Evolutionary conservation across 2,888 invertebrate genomes (phyloP), one percentile per base, ranked within the genome.

Genomic region (Apeira syringaria): DNA sequence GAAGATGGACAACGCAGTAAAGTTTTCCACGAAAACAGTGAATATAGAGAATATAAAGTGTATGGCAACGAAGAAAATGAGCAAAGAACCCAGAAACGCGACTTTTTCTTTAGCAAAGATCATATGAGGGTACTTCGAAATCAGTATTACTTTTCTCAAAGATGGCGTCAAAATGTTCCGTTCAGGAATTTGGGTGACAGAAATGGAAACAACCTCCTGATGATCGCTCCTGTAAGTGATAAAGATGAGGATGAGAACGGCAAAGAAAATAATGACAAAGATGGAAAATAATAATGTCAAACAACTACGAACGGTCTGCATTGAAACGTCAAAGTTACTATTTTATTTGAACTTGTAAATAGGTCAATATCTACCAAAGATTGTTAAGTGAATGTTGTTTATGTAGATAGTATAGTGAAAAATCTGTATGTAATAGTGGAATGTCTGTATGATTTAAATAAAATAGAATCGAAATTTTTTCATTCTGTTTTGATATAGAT

Each of bases 151-250:
- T 79, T 83, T n/a, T 68, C 80, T 0, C 68, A 79, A 4, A 74
- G 78, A 50, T 87, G 87, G 79, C 72, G 88, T 1, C 81, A 85
- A 29, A 80, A 91, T 32, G 86, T 92, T 10, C 88, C 89, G 1
- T 80, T 88, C 22, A 74, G 88, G 26, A 87, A 82, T 41, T 52
- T 89, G 38, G 76, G 74, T 0, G 93, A 94, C 56, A 83, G 91
- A 13, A 93, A 93, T 60, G 92, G 93, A 0, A 94, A 93, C 61
- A 93, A 93, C 61, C 64, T 94, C 45, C 58, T 94, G 42, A 94
- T 94, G 93, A 94, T 94, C 6, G 93, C 93, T 0, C 93, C 94
- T 0, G 83, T 69, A 17, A 68, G 68, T 46, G 80, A 71, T 3
- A 79, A 79, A 39, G 79, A 80, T 3, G 73, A 68, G 40, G 79